A percentile compares a stretch with the other conserved stretches of the same genome.
phyloP scores from a whole-genome alignment of 2,888 invertebrate genomes.

The Ectropis crepuscularia region DNA sequence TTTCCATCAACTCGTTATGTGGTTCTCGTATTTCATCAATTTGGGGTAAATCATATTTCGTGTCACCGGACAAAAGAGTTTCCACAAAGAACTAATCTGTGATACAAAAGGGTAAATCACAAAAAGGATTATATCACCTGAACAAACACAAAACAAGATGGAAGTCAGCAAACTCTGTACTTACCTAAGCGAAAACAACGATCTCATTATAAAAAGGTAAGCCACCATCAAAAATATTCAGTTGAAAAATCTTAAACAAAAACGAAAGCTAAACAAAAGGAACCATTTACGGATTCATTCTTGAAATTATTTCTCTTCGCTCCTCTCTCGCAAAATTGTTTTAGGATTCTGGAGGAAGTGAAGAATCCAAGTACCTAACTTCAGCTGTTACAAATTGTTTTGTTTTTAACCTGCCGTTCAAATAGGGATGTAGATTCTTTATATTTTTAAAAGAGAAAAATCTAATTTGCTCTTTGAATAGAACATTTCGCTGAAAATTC shows the following conservation, averaged over 20 bases:
- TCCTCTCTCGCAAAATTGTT: slow-evolving; percentile 47
- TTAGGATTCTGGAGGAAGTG: slow-evolving; percentile 42
- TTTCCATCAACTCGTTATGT: too few species aligned
- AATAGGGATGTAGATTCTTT: slow-evolving; percentile 1
- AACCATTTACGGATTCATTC: slow-evolving; percentile 50
- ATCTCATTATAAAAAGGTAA: slow-evolving; percentile 40
- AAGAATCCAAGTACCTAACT: slow-evolving; percentile 27
- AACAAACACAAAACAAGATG: slow-evolving; percentile 21
- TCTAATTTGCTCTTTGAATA: background rate
- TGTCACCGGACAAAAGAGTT: slow-evolving; percentile 1
- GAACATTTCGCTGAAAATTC: background rate
- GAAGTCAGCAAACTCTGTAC: slow-evolving; percentile 21
- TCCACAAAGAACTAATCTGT: slow-evolving; percentile 13
- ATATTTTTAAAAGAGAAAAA: slow-evolving; percentile 7
- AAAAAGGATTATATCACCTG: slow-evolving; percentile 19
- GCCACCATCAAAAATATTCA: slow-evolving; percentile 39
- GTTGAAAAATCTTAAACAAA: slow-evolving; percentile 43
- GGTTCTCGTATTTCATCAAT: background rate
- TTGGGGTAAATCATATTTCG: background rate
- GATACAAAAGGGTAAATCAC: slow-evolving; percentile 11
- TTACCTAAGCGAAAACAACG: slow-evolving; percentile 16
- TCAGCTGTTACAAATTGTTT: slow-evolving; percentile 28
- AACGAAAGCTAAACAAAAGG: slow-evolving; percentile 43
- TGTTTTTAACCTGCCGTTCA: slow-evolving; percentile 14
- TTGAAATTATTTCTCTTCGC: slow-evolving; percentile 45